A percentile compares a stretch with the other conserved stretches of the same genome.
phyloP scores from a whole-genome alignment of 2,113 vertebrate genomes.

The Prolemur simus region DNA sequence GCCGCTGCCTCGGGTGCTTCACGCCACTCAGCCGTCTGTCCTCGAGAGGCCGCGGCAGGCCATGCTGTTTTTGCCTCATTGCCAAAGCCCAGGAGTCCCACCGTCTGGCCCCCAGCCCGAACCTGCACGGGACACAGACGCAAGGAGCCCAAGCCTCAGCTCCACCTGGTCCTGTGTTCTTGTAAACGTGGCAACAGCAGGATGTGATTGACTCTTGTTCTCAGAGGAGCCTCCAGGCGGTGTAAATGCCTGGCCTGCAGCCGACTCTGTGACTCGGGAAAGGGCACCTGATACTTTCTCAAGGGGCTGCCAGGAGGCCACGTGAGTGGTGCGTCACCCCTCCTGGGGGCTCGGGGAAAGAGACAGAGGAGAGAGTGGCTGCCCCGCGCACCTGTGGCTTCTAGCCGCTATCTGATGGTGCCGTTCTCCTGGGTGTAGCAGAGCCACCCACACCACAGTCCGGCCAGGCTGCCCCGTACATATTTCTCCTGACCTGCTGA shows the following conservation, averaged over 20 bases:
- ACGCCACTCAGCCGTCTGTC: rapidly evolving
- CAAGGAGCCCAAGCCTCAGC: no score
- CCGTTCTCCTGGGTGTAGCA: neutral
- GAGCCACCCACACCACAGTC: neutral
- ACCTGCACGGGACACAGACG: neutral
- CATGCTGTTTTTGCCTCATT: neutral
- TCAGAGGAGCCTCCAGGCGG: neutral
- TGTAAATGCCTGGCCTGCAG: neutral
- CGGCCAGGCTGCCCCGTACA: neutral
- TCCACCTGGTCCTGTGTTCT: neutral
- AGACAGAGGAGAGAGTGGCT: neutral
- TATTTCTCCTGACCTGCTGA: neutral
- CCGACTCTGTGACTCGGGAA: neutral
- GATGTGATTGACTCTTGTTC: neutral
- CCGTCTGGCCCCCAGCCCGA: neutral
- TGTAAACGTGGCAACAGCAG: neutral
- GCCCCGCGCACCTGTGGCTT: neutral
- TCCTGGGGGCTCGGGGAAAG: neutral
- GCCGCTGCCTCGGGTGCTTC: no score
- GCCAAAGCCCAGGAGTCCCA: neutral
- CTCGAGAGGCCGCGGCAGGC: neutral
- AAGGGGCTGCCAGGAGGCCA: neutral
- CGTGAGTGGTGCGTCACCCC: rapidly evolving
- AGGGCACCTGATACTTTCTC: neutral
- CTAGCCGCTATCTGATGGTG: neutral